Conservation (phyloP, 2,888 invertebrate genomes). For the Steinernema scapterisci region DNA sequence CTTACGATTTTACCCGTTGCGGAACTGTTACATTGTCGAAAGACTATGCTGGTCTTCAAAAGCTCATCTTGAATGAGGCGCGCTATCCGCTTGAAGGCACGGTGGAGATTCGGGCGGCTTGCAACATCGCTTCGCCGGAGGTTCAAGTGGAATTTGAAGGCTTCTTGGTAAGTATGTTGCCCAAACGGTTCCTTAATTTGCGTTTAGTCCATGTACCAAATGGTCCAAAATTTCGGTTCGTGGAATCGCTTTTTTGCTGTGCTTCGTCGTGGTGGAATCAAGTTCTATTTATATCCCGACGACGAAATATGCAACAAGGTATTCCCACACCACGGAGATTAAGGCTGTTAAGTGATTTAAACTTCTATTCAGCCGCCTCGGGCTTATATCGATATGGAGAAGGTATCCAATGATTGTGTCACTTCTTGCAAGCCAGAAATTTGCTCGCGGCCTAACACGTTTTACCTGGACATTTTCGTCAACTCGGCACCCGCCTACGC, state of each 20-base stretch:
- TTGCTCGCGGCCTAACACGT: slow-evolving; percentile 6
- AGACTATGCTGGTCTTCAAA: background rate
- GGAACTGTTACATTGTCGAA: background rate
- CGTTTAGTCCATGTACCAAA: slow-evolving; percentile 25
- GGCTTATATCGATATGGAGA: slow-evolving; percentile 3
- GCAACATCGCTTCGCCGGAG: background rate
- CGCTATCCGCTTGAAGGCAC: background rate
- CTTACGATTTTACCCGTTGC: background rate
- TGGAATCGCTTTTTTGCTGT: background rate
- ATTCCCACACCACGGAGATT: no score
- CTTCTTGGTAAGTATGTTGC: background rate
- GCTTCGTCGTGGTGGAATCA: background rate
- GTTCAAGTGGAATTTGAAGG: background rate
- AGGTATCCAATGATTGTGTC: background rate
- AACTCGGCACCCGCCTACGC: background rate
- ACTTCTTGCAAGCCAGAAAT: background rate
- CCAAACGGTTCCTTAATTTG: background rate
- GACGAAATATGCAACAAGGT: slow-evolving; percentile 5
- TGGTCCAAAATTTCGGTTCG: slow-evolving; percentile 24
- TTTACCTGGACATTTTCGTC: background rate
- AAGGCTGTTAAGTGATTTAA: no score
- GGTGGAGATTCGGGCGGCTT: background rate
- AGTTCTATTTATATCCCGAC: slow-evolving; percentile 13
- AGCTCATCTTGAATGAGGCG: background rate
- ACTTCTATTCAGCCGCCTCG: background rate